Evolutionary conservation across 1,140 invertebrate genomes (phyloP), one percentile per base, ranked within the genome.

Genomic region (Reticulitermes speratus): DNA sequence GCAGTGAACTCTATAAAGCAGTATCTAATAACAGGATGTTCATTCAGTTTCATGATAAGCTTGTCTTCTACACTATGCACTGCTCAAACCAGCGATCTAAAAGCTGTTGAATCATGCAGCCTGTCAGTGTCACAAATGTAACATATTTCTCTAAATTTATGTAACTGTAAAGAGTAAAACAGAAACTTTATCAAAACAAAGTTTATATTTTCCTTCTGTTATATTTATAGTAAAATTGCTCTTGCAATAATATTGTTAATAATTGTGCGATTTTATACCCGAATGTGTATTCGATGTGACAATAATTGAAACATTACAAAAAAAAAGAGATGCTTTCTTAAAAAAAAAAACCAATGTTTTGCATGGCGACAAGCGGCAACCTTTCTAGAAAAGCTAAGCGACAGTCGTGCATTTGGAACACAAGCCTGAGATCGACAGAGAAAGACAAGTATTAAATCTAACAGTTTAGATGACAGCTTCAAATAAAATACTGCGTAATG

Each of bases 31-130:
- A 55, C 52, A 55, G 52, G 52, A 5, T 12, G 19, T 55, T 55
- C 52, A 55, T 55, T 55, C 52, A 65, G 52, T n/a, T 69, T 55
- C 5, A 87, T 12, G 59, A 87, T 85, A 44, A 55, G 83, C 65
- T 45, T 87, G 86, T 44, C 83, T 75, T 83, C 85, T 75, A 75
- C 25, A 11, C 65, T 75, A 75, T 8, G 65, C 65, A 30, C n/a
- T 75, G 65, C n/a, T 75, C n/a, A 75, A 75, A 30, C 65, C 65
- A 75, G 65, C 65, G 65, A 30, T 75, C 65, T 75, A 75, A 75
- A 75, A 75, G 65, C 65, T 30, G 25, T 75, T 75, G n/a, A 75
- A 75, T 75, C 65, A 75, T 75, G 65, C 59, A 75, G n/a, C 25
- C 65, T 75, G 25, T 75, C 65, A 75, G 7, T 75, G n/a, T 30